Evolutionary conservation across 1,140 invertebrate species (phyloP).

Genomic region (Apis florea): DNA sequence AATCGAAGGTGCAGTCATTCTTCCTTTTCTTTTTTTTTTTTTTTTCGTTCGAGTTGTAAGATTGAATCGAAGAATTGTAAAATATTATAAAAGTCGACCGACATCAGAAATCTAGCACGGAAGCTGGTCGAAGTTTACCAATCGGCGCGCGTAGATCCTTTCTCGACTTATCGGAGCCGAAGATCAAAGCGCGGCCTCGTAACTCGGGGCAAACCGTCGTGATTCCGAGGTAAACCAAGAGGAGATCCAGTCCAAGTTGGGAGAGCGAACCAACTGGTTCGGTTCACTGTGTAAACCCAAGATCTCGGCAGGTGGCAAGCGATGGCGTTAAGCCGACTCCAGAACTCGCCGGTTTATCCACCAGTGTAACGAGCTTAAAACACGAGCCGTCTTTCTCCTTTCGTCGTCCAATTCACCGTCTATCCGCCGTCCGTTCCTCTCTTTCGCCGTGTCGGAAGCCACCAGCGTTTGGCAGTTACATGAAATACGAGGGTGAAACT

Average conservation of each 20-base stretch:
- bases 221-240: slow-evolving; percentile 67
- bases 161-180: slow-evolving; percentile 63
- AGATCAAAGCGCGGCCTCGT: slow-evolving; percentile 65
- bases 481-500: slow-evolving; percentile 73
- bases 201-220: slow-evolving; percentile 65
- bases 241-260: slow-evolving; percentile 54
- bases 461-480: slow-evolving; percentile 74
- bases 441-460: slow-evolving; percentile 61
- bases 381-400: slow-evolving; percentile 1
- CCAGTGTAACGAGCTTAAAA: slow-evolving; percentile 55
- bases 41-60: neutral
- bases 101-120: slow-evolving; percentile 37
- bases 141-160: slow-evolving; percentile 56
- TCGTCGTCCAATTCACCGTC: neutral
- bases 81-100: slow-evolving; percentile 22
- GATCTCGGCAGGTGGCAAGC: slow-evolving; percentile 44
- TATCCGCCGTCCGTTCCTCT: slow-evolving; percentile 37
- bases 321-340: slow-evolving; percentile 37
- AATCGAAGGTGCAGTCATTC: too few species aligned
- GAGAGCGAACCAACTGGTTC: slow-evolving; percentile 4
- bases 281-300: slow-evolving; percentile 59
- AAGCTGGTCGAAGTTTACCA: slow-evolving; percentile 62
- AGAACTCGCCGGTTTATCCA: slow-evolving; percentile 50
- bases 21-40: too few species aligned
- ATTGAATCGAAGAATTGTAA: neutral